Base-by-base conservation (phyloP, 2,888 invertebrate genomes). In the Uropetala carovei region DNA sequence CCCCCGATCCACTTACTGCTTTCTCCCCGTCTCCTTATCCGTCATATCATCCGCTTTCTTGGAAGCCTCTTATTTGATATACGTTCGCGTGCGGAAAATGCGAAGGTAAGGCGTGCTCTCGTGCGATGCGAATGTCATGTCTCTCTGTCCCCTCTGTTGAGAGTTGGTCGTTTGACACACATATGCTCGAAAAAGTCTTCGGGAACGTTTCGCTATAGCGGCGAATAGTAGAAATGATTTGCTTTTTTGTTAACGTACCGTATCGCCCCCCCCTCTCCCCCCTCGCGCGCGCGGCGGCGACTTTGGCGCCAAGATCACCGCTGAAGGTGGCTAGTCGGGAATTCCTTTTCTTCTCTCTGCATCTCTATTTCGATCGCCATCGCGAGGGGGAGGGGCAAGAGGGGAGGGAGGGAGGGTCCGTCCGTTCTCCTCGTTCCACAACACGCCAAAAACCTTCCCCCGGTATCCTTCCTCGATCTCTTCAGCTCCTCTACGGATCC, bases 301-400 rank as follows among this genome's bases (percentile, higher is more conserved):
- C 22, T 57, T 56, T 22, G 85, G 85, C 85, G 85, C 85, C 58
- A 57, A 85, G 22, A 85, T n/a, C 27, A 27, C 75, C 75, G 85
- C 85, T 56, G 85, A 86, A 86, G 59, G 86, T 86, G 86, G 86
- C 86, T 68, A 43, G 60, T 27, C 43, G 86, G 89, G 89, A 89
- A 89, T 89, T 89, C 89, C 83, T 83, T 83, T 83, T 83, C 43
- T 83, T 83, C 83, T 83, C 83, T 83, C 57, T 64, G 89, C 64
- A 64, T 60, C 89, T 89, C 89, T 89, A 89, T 89, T 89, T 89
- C 64, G 89, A 89, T 89, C 89, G 43, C 89, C 64, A 89, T 64
- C 30, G 60, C n/a, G 89, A 59, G 83, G 82, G 82, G 30, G 75
- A 75, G 75, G 75, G 82, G 30, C 11, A n/a, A 4, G 27, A 43